Evolutionary conservation across 2,888 invertebrate genomes (phyloP).

Genomic region (Eupithecia dodoneata): DNA sequence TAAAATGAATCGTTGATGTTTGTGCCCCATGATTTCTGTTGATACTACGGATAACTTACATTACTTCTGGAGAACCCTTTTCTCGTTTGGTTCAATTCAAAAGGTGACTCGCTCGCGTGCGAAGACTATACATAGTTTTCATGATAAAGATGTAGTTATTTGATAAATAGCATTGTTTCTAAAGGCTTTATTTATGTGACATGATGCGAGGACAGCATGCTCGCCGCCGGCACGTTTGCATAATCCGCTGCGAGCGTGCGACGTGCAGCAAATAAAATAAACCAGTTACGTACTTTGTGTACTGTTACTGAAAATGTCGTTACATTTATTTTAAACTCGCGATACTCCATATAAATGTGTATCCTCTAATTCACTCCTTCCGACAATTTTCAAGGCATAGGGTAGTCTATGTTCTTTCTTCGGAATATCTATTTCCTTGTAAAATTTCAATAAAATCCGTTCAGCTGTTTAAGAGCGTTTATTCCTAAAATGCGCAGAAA

Average conservation of each 20-base stretch:
- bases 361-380: neutral
- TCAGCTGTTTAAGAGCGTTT: too few relatives aligned
- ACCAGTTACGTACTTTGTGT: neutral
- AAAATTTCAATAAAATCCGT: neutral
- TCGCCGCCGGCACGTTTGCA: neutral
- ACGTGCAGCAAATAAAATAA: neutral
- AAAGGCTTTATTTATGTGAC: neutral
- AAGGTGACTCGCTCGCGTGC: neutral
- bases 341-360: neutral
- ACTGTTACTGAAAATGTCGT: neutral
- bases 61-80: too few relatives aligned
- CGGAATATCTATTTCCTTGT: too few relatives aligned
- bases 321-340: neutral
- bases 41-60: neutral
- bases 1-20: neutral
- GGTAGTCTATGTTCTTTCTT: too few relatives aligned
- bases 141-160: neutral
- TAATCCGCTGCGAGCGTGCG: neutral
- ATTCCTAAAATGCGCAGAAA: too few relatives aligned
- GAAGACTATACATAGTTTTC: neutral
- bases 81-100: neutral
- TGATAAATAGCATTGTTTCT: neutral
- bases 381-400: neutral
- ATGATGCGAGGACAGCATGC: neutral
- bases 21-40: neutral